Base-by-base conservation (phyloP, 2,113 vertebrate genomes). In the Poeciliopsis occidentalis region DNA sequence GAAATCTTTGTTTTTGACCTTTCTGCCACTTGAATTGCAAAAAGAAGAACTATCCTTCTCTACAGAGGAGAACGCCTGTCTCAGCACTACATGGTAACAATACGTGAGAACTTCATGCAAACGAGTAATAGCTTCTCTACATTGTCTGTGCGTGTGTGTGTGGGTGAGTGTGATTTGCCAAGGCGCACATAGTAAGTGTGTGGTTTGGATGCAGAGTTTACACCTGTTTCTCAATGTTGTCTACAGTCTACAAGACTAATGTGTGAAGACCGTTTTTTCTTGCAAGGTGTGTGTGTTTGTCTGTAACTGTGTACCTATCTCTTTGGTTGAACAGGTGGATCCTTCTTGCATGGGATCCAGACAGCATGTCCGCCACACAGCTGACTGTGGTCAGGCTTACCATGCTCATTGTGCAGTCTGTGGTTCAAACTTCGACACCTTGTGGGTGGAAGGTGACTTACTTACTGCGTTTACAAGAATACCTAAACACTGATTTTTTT, bases 261-360 rank as follows among this genome's bases (percentile, higher is more conserved):
- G 70, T 84, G 86, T 82, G 71, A 84, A 79, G 6, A 67, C 12
- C 44, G 66, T 68, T 71, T 76, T 78, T 69, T 76, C 29, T 26
- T 80, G 79, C 13, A 78, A 80, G 72, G 71, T 88, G 79, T 79
- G 68, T 19, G 44, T 44, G 13, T 67, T n/a, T 70, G 76, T 73
- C n/a, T 85, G 63, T 22, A 3, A 51, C 66, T 60, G 74, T 75
- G 60, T 85, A 78, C 73, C 79, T 90, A 73, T 79, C 73, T 64
- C 84, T 88, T 82, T 81, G 73, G 80, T 79, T 78, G 74, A 84
- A 85, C 84, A 85, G 76, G 83, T 87, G 88, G 71, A 60, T 5
- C 71, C 34, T 79, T 73, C 62, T 65, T 74, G 69, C 78, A 80
- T 86, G 73, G 71, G 30, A 78, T 88, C 73, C 73, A 90, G 85